These are phyloP conservation scores for Aricia artaxerxes DNA, from an alignment of 2,888 invertebrate genomes.

Conservation along the genomic window DNA sequence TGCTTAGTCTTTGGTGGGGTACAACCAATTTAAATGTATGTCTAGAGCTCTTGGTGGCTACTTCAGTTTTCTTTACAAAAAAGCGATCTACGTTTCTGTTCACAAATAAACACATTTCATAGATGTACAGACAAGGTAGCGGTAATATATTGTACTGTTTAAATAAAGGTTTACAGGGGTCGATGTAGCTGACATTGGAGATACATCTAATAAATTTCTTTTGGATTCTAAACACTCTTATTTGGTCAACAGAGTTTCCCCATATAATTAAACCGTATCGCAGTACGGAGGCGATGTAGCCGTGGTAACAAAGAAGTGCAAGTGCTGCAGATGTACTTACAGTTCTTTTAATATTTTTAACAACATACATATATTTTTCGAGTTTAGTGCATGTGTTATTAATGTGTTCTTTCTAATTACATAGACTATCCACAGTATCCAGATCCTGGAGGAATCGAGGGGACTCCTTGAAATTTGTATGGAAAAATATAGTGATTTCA, in stretches of 20 bases:
- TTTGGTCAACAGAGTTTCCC: slow-evolving; percentile 33
- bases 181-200: background rate
- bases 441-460: no score
- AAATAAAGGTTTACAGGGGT: slow-evolving; percentile 28
- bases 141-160: slow-evolving; percentile 6
- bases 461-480: no score
- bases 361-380: slow-evolving; percentile 35
- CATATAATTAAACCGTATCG: slow-evolving; percentile 38
- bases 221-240: slow-evolving; percentile 27
- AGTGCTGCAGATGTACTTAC: slow-evolving; percentile 30
- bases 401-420: slow-evolving; percentile 36
- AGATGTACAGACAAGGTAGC: background rate
- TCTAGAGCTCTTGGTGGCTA: no score
- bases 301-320: slow-evolving; percentile 34
- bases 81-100: no score
- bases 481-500: no score
- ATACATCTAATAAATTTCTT: slow-evolving; percentile 18
- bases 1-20: no score
- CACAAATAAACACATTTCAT: slow-evolving; percentile 16
- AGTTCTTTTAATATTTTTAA: slow-evolving; percentile 30
- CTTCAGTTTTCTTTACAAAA: no score
- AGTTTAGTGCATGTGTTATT: slow-evolving; percentile 37
- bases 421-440: slow-evolving; percentile 29
- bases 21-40: no score
- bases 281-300: slow-evolving; percentile 35